Evolutionary conservation across 2,797 vertebrate species (phyloP).

Genomic region (Melanotaenia nigrans): DNA sequence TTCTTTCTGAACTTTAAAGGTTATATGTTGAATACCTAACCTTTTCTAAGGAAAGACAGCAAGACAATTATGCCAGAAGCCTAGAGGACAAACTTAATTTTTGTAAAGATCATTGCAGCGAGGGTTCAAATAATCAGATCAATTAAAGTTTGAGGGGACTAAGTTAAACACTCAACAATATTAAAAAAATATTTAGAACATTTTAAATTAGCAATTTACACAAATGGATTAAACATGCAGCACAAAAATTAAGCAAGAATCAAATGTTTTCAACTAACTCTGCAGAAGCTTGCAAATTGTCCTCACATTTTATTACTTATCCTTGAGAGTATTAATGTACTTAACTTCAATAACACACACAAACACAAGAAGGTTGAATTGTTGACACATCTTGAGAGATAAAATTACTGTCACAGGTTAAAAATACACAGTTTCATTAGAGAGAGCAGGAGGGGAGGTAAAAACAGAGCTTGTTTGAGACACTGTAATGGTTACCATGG

Average conservation of each 20-base stretch:
- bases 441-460: background rate
- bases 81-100: background rate
- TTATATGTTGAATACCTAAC: background rate
- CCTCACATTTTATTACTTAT: background rate
- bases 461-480: conserved; percentile 25
- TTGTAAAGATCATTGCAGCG: background rate
- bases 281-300: background rate
- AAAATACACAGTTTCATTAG: conserved; percentile 25
- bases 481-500: conserved; percentile 54
- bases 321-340: background rate
- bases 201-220: background rate
- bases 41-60: background rate
- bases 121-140: conserved; percentile 1
- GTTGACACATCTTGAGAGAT: conserved; percentile 28
- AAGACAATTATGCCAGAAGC: background rate
- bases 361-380: background rate
- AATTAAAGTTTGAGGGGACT: background rate
- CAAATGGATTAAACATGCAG: background rate
- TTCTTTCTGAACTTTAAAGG: background rate
- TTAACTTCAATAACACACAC: background rate
- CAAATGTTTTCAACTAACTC: background rate
- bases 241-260: background rate
- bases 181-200: background rate
- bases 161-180: background rate
- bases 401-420: conserved; percentile 17